phyloP scores from a whole-genome alignment of 1,140 invertebrate genomes.

The Mamestra configurata region DNA sequence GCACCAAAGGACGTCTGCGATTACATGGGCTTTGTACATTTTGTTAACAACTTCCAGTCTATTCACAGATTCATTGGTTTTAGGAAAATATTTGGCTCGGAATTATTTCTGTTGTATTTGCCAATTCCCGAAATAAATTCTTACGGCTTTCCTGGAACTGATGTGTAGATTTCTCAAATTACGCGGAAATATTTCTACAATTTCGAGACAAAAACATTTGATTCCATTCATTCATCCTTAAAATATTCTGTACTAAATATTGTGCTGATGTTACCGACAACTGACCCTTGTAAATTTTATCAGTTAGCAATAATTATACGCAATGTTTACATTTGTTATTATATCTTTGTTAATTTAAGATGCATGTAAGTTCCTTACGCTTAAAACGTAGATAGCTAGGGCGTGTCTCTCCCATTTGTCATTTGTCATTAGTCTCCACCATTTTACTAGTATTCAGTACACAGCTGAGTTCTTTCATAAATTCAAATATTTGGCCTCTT shows the following conservation, averaged over 20 bases:
- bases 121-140: slow-evolving; percentile 26
- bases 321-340: no score
- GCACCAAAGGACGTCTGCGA: slow-evolving; percentile 39
- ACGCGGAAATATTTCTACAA: neutral
- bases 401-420: neutral
- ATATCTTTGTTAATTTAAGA: neutral
- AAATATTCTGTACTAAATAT: neutral
- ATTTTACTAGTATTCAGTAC: neutral
- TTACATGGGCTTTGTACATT: slow-evolving; percentile 28
- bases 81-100: slow-evolving; percentile 26
- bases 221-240: neutral
- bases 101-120: slow-evolving; percentile 10
- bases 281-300: neutral
- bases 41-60: neutral
- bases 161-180: neutral
- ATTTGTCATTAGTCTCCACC: neutral
- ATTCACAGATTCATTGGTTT: slow-evolving; percentile 4
- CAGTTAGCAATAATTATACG: neutral
- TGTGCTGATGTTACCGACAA: neutral
- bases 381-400: no score
- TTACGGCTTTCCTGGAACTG: slow-evolving; percentile 1
- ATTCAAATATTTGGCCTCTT: neutral
- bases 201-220: no score
- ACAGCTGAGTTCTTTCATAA: neutral
- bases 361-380: no score